Evolutionary conservation across 1,140 invertebrate species (phyloP).

Genomic region (Dendroctonus ponderosae): DNA sequence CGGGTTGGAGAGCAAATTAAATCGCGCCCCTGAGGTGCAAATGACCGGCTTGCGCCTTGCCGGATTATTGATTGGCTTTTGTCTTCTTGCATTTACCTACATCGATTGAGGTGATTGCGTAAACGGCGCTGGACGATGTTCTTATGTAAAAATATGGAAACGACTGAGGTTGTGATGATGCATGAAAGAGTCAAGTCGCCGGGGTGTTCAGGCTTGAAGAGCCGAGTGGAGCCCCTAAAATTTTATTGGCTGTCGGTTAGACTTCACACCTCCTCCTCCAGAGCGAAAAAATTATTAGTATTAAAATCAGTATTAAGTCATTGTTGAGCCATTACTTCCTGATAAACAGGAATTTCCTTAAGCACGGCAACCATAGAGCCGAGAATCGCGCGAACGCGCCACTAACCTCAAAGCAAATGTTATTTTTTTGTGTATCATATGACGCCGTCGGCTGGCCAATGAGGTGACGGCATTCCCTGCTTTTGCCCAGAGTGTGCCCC

Average conservation of each 20-base stretch:
- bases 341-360: slow-evolving; percentile 8
- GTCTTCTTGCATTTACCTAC: slow-evolving; percentile 29
- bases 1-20: no score
- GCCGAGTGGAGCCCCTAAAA: slow-evolving; percentile 8
- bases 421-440: slow-evolving; percentile 52
- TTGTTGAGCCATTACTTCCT: slow-evolving; percentile 24
- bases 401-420: slow-evolving; percentile 47
- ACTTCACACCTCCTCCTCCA: slow-evolving; percentile 24
- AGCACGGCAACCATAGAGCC: slow-evolving; percentile 22
- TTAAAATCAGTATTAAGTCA: slow-evolving; percentile 34
- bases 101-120: slow-evolving; percentile 25
- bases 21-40: slow-evolving; percentile 12
- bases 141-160: no score
- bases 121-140: slow-evolving; percentile 4
- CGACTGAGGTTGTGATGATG: no score
- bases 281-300: slow-evolving; percentile 27
- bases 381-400: slow-evolving; percentile 27
- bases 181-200: no score
- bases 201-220: neutral
- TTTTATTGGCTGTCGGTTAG: slow-evolving; percentile 23
- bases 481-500: slow-evolving; percentile 47
- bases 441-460: slow-evolving; percentile 48
- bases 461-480: slow-evolving; percentile 45
- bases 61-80: slow-evolving; percentile 27
- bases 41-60: slow-evolving; percentile 20